phyloP scores from a whole-genome alignment of 2,113 vertebrate species.

The Aix galericulata region DNA sequence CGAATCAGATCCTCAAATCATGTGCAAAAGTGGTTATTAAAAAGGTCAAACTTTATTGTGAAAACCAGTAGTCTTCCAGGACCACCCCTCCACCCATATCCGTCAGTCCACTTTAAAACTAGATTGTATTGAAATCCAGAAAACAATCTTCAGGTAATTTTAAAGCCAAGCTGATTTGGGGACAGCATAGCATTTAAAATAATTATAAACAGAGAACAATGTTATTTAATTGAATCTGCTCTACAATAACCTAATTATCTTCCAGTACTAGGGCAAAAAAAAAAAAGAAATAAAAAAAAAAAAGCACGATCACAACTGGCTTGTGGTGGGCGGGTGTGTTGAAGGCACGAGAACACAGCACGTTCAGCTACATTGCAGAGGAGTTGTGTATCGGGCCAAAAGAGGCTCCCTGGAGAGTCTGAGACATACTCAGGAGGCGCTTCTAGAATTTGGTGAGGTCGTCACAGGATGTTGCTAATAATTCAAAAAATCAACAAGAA shows the following conservation, averaged over 20 bases:
- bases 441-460: conserved; percentile 65
- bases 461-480: conserved; percentile 61
- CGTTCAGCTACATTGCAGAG: conserved; percentile 67
- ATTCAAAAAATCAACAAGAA: conserved; percentile 5
- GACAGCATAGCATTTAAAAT: conserved; percentile 40
- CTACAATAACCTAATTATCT: conserved; percentile 63
- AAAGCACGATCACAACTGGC: conserved; percentile 58
- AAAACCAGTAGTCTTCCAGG: conserved; percentile 70
- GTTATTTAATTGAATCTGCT: conserved; percentile 49
- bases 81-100: conserved; percentile 60
- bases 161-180: conserved; percentile 61
- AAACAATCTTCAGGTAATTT: conserved; percentile 59
- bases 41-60: conserved; percentile 73
- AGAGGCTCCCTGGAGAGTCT: conserved; percentile 65
- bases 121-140: conserved; percentile 53
- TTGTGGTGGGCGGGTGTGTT: conserved; percentile 63
- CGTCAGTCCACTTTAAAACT: conserved; percentile 62
- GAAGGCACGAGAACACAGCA: conserved; percentile 71
- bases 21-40: conserved; percentile 62
- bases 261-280: conserved; percentile 49
- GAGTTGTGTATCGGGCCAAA: conserved; percentile 61
- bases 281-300: neutral
- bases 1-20: conserved; percentile 65
- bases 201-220: conserved; percentile 57
- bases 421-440: conserved; percentile 56